Conservation (phyloP, 2,797 vertebrate genomes). For the Trachurus trachurus region DNA sequence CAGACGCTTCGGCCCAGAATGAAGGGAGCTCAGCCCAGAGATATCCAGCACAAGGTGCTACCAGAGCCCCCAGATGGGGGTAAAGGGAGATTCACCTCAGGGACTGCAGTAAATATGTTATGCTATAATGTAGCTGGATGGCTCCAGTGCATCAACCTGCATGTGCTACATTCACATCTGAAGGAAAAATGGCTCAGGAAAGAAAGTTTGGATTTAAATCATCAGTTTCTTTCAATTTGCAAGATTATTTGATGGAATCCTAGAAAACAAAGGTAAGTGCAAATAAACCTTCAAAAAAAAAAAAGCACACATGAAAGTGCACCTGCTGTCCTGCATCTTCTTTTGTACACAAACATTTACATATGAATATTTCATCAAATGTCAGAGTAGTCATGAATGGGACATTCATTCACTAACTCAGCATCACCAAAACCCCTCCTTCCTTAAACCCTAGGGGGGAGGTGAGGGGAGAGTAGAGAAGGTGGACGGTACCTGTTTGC, state of each 20-base stretch:
- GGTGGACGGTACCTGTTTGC: slow-evolving; percentile 91
- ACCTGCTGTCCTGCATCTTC: slow-evolving; percentile 4
- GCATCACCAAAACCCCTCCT: slow-evolving; percentile 12
- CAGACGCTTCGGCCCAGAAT: slow-evolving; percentile 40
- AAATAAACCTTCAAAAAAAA: background rate
- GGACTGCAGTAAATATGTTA: slow-evolving; percentile 74
- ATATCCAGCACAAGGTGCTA: slow-evolving; percentile 21
- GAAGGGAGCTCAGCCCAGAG: slow-evolving; percentile 18
- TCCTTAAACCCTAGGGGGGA: background rate
- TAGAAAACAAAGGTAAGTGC: background rate
- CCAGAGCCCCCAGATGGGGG: slow-evolving; percentile 37
- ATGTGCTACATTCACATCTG: slow-evolving; percentile 25
- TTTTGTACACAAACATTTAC: slow-evolving; percentile 37
- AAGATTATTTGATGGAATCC: background rate
- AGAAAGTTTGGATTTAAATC: slow-evolving; percentile 46
- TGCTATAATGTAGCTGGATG: slow-evolving; percentile 54
- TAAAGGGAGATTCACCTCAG: slow-evolving; percentile 55
- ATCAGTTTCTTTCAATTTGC: background rate
- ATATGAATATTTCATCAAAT: slow-evolving; percentile 51
- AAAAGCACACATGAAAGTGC: slow-evolving; percentile 13
- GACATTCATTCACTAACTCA: slow-evolving; percentile 13
- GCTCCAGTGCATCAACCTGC: slow-evolving; percentile 55
- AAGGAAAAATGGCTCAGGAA: background rate
- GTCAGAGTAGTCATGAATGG: slow-evolving; percentile 16
- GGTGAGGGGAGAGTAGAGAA: slow-evolving; percentile 8